phyloP scores from a whole-genome alignment of 1,140 invertebrate species.

The Acarapis woodi region DNA sequence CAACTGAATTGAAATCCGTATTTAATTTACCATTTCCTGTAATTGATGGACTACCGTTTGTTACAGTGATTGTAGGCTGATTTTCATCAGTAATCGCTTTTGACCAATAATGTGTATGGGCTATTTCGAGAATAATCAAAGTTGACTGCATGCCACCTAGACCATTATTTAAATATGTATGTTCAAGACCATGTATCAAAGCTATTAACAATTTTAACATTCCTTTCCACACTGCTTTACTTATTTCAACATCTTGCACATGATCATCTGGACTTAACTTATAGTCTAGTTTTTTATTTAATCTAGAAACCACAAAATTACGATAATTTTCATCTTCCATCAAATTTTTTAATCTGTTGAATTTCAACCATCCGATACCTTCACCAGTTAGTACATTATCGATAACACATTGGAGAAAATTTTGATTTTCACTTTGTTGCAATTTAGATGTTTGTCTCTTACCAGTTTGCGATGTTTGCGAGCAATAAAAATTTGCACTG shows the following conservation, averaged over 20 bases:
- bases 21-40: too few relatives aligned
- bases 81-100: constrained; percentile 28
- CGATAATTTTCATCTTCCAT: constrained; percentile 98
- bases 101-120: constrained; percentile 92
- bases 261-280: constrained; percentile 84
- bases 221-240: constrained; percentile 73
- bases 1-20: too few relatives aligned
- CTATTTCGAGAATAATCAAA: constrained; percentile 69
- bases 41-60: not conserved
- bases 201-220: constrained; percentile 73
- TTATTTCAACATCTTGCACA: constrained; percentile 79
- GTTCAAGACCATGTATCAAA: constrained; percentile 59
- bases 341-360: constrained; percentile 70
- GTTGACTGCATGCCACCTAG: constrained; percentile 88
- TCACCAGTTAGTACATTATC: constrained; percentile 75
- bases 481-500: constrained; percentile 8
- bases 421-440: constrained; percentile 25
- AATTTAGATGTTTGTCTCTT: constrained; percentile 4
- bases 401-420: constrained; percentile 38
- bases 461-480: too few relatives aligned
- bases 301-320: constrained; percentile 71
- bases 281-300: constrained; percentile 72
- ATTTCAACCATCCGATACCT: constrained; percentile 83
- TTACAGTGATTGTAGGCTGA: constrained; percentile 12
- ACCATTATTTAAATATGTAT: constrained; percentile 71